phyloP scores from a whole-genome alignment of 1,140 invertebrate species.

The Amyelois transitella region DNA sequence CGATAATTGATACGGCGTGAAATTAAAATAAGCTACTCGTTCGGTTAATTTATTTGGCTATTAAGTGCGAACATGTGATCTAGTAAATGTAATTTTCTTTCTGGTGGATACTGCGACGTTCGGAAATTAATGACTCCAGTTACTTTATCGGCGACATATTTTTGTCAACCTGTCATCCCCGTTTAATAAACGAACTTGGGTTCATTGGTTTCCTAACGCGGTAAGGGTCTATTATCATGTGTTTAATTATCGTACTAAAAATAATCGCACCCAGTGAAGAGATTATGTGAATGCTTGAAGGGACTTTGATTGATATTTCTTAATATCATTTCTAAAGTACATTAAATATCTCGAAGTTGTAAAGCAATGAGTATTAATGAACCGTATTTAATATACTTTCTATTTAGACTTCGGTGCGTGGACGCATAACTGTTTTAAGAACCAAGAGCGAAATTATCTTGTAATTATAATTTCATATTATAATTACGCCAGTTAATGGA shows the following conservation, averaged over 20 bases:
- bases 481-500: conserved; percentile 49
- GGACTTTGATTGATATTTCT: conserved; percentile 63
- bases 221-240: conserved; percentile 46
- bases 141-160: conserved; percentile 55
- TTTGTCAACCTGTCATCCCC: conserved; percentile 44
- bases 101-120: conserved; percentile 58
- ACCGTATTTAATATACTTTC: conserved; percentile 46
- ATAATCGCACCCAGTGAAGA: conserved; percentile 24
- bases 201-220: conserved; percentile 61
- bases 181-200: conserved; percentile 41
- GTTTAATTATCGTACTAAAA: conserved; percentile 27
- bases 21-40: conserved; percentile 59
- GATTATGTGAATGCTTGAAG: conserved; percentile 25
- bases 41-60: conserved; percentile 65
- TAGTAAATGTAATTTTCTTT: conserved; percentile 52
- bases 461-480: conserved; percentile 71
- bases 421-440: conserved; percentile 60
- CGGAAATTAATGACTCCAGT: conserved; percentile 68
- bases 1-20: conserved; percentile 60
- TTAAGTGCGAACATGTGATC: conserved; percentile 71
- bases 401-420: conserved; percentile 51
- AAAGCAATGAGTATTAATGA: conserved; percentile 37
- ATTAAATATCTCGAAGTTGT: conserved; percentile 18
- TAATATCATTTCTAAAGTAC: conserved; percentile 67
- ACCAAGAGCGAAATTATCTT: conserved; percentile 65